phyloP scores from a whole-genome alignment of 2,888 invertebrate genomes.

The Lasioglossum calceatum region DNA sequence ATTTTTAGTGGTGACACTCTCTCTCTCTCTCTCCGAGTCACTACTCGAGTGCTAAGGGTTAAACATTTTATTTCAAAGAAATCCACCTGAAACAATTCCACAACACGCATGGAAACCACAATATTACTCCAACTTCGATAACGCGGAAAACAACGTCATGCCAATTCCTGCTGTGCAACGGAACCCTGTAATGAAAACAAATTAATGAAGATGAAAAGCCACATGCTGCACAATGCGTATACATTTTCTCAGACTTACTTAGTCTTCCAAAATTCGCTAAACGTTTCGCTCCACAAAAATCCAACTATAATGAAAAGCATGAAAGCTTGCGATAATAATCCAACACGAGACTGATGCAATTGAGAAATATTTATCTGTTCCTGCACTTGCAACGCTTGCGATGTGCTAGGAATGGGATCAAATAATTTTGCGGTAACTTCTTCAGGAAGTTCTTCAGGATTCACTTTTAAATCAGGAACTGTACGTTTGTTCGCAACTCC shows the following conservation, averaged over 20 bases:
- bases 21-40: too few species aligned
- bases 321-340: conserved; percentile 94
- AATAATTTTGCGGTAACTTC: conserved; percentile 82
- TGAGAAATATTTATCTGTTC: conserved; percentile 92
- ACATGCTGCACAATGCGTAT: neutral
- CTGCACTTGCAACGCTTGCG: conserved; percentile 79
- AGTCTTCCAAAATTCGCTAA: conserved; percentile 96
- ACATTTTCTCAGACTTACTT: conserved; percentile 87
- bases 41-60: neutral
- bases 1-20: too few species aligned
- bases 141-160: conserved; percentile 96
- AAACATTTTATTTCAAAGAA: neutral
- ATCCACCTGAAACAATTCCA: conserved; percentile 95
- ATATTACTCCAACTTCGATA: conserved; percentile 95
- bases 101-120: conserved; percentile 98
- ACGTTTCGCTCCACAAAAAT: conserved; percentile 95
- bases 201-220: neutral
- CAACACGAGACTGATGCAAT: conserved; percentile 95
- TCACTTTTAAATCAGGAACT: conserved; percentile 75
- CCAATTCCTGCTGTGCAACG: conserved; percentile 95
- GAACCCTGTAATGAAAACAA: conserved; percentile 87
- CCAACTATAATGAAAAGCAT: conserved; percentile 96
- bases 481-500: conserved; percentile 85
- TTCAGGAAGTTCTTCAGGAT: conserved; percentile 84
- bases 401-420: conserved; percentile 78